These are phyloP conservation scores for Agriotes lineatus DNA, from an alignment of 2,888 invertebrate species.

Conservation along the genomic window DNA sequence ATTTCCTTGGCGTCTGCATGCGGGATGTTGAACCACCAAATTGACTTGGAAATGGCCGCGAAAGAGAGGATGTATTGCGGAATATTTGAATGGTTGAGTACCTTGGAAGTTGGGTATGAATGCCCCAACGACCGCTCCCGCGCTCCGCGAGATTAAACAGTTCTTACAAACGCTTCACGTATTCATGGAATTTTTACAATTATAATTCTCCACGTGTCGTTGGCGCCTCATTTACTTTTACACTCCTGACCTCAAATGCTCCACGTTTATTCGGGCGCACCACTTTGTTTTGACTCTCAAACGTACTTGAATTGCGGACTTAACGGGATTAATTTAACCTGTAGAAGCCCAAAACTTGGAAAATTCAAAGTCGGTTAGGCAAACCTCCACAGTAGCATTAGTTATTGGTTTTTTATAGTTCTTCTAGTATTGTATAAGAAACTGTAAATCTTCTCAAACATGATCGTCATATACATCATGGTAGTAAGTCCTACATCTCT, in stretches of 20 bases:
- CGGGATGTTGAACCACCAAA: slow-evolving; percentile 65
- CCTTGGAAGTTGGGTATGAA: slow-evolving; percentile 56
- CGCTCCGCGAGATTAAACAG: slow-evolving; percentile 50
- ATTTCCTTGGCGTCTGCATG: slow-evolving; percentile 67
- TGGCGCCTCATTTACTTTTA: slow-evolving; percentile 32
- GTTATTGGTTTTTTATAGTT: too few relatives aligned
- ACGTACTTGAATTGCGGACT: too few relatives aligned
- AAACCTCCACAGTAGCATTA: too few relatives aligned
- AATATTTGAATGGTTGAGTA: slow-evolving; percentile 64
- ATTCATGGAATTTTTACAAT: slow-evolving; percentile 45
- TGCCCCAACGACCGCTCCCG: slow-evolving; percentile 48
- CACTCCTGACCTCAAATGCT: slow-evolving; percentile 4
- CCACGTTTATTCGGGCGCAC: too few relatives aligned
- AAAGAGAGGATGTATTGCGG: slow-evolving; percentile 63
- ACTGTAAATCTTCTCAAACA: too few relatives aligned
- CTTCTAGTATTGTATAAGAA: too few relatives aligned
- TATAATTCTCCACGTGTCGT: slow-evolving; percentile 40
- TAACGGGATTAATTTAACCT: too few relatives aligned
- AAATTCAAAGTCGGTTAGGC: too few relatives aligned
- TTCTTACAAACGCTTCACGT: slow-evolving; percentile 45
- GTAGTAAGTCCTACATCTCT: too few relatives aligned
- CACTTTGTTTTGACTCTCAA: too few relatives aligned
- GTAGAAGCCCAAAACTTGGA: too few relatives aligned
- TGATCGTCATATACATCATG: too few relatives aligned
- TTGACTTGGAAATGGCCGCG: slow-evolving; percentile 67